These are phyloP conservation scores for Epizoanthus scotinus DNA, from an alignment of 92 coral and sea anemone genomes.

Conservation along the genomic window DNA sequence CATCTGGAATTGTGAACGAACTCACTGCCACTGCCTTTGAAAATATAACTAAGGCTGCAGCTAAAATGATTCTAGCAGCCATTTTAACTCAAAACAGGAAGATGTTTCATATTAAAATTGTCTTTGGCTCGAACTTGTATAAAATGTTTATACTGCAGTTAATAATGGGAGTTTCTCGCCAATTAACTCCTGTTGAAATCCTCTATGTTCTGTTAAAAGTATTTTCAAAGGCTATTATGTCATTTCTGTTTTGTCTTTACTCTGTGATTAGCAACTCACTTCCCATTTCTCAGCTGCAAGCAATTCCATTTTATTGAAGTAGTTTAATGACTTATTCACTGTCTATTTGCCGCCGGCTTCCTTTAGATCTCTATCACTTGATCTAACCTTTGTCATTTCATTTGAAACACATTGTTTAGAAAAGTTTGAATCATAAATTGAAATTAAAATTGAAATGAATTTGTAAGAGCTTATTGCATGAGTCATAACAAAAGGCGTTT, in stretches of 20 bases:
- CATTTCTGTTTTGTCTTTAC: constrained; percentile 1
- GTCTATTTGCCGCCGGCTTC: too few relatives aligned
- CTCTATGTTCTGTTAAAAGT: not conserved
- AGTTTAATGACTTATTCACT: not conserved
- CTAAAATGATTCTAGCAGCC: not conserved
- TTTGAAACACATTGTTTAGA: too few relatives aligned
- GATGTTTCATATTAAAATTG: not conserved
- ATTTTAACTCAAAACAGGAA: not conserved
- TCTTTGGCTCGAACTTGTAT: not conserved
- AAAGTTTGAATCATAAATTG: too few relatives aligned
- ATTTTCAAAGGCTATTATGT: not conserved
- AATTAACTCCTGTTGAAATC: not conserved
- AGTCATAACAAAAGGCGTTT: too few relatives aligned
- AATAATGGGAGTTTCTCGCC: not conserved
- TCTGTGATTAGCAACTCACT: not conserved
- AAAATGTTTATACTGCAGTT: not conserved
- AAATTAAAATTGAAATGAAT: too few relatives aligned
- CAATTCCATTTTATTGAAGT: not conserved
- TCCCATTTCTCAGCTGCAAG: not conserved
- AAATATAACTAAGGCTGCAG: not conserved
- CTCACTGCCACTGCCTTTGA: not conserved
- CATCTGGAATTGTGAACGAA: not conserved
- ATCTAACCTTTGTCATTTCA: too few relatives aligned
- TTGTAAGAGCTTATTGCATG: too few relatives aligned
- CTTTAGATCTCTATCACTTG: too few relatives aligned